Base-by-base conservation (phyloP, 2,888 invertebrate species). In the Diarsia rubi region DNA sequence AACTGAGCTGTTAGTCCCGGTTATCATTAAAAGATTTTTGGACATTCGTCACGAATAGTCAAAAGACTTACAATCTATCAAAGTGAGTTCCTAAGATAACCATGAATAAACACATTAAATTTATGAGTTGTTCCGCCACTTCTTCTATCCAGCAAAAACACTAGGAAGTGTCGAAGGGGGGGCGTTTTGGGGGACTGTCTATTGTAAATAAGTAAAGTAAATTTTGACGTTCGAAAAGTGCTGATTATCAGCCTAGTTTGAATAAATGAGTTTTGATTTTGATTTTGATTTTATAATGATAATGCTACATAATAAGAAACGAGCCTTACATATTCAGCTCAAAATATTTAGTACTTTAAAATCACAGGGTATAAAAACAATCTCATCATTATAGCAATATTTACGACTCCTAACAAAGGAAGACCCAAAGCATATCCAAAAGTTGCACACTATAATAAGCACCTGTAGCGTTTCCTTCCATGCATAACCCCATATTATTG, bases 401-500 rank as follows among this genome's bases (percentile, higher is more conserved):
- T 73, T 74, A 64, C 0, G 45, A 47, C 24, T 27, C 14, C 21
- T 16, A 37, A 62, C 62, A 54, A 70, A 45, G 21, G 24, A 42
- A 69, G 45, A 9, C 12, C 8, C 31, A n/a, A 52, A 12, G 9
- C 19, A n/a, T 69, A 52, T 44, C 19, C 21, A 70, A 66, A 62
- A 47, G 5, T 54, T 67, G 47, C 16, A 27, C 62, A 68, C 27
- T 16, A 2, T 75, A 75, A 66, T 45, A 52, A 73, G 31, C 74
- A 27, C 21, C 3, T 75, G 31, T 8, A 16, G 11, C 14, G 49
- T 59, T 59, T 52, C 31, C 37, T n/a, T 24, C 2, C 14, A n/a
- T 2, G 27, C 37, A 5, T 44, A 69, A 67, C 62, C 79, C 1
- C 27, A 16, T 21, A 78, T 67, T 78, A 78, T 44, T n/a, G 62